A percentile compares a stretch with the other conserved stretches of the same genome.
phyloP scores from a whole-genome alignment of 2,888 invertebrate genomes.

The Athalia rosae region DNA sequence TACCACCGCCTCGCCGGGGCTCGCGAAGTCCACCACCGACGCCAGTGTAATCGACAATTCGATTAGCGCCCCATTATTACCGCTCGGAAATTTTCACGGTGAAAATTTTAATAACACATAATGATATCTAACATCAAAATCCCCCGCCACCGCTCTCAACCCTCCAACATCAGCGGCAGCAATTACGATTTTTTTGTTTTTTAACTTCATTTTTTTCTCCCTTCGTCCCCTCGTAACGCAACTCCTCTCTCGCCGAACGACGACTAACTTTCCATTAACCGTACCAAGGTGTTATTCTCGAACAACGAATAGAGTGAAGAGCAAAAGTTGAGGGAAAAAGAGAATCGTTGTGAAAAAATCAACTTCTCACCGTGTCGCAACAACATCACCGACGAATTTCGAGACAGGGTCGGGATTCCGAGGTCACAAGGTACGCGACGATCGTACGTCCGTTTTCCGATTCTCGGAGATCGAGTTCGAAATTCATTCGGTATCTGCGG shows the following conservation, averaged over 20 bases:
- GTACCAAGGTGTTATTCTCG: constrained; percentile 10
- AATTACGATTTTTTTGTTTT: too few relatives aligned
- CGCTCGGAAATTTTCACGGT: constrained; percentile 24
- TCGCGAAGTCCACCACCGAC: constrained; percentile 1
- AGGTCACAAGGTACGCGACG: too few relatives aligned
- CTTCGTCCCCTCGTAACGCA: neutral
- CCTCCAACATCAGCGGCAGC: neutral
- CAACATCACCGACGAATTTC: too few relatives aligned
- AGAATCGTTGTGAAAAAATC: too few relatives aligned
- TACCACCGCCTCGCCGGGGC: neutral
- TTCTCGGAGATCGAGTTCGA: too few relatives aligned
- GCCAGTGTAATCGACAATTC: constrained; percentile 46
- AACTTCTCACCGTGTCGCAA: too few relatives aligned
- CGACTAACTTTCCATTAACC: constrained; percentile 26
- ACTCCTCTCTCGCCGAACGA: neutral
- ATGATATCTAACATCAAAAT: constrained; percentile 17
- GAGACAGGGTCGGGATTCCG: too few relatives aligned
- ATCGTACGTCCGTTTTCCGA: too few relatives aligned
- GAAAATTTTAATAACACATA: constrained; percentile 40
- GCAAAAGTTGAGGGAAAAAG: neutral
- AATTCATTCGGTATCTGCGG: too few relatives aligned
- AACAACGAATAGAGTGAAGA: neutral
- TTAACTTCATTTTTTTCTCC: too few relatives aligned
- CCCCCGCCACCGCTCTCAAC: constrained; percentile 13
- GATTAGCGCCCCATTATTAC: constrained; percentile 45